phyloP scores from a whole-genome alignment of 1,140 invertebrate species.

The Micrasema longulum region DNA sequence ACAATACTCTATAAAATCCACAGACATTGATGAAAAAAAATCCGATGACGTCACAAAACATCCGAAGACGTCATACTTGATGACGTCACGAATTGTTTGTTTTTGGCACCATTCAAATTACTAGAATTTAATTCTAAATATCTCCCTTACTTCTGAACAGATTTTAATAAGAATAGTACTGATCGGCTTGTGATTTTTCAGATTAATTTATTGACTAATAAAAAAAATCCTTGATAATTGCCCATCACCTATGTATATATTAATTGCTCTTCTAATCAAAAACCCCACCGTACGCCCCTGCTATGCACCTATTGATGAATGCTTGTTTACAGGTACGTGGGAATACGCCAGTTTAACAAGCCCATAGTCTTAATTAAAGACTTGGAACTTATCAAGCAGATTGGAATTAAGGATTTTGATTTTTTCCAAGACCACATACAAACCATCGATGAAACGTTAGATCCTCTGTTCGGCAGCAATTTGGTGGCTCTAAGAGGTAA shows the following conservation, averaged over 20 bases:
- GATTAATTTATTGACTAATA: neutral
- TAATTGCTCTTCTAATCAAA: neutral
- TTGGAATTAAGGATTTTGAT: conserved; percentile 72
- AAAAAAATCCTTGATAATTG: neutral
- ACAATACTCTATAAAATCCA: no score
- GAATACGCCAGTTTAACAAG: conserved; percentile 62
- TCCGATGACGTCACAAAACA: no score
- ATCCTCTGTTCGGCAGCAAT: conserved; percentile 65
- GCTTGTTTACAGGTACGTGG: conserved; percentile 62
- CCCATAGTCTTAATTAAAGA: conserved; percentile 68
- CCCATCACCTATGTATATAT: neutral
- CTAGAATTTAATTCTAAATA: no score
- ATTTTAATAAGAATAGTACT: no score
- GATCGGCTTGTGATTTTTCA: no score
- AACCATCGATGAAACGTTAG: conserved; percentile 58
- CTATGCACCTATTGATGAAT: neutral
- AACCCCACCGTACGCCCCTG: neutral
- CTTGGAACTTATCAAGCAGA: conserved; percentile 68
- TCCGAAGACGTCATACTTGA: no score
- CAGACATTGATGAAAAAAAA: no score
- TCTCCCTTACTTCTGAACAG: no score
- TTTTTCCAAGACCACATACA: conserved; percentile 67
- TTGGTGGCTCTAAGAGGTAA: conserved; percentile 60
- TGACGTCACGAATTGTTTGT: no score
- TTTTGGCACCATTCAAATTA: no score